Base-by-base conservation (phyloP, 2,113 vertebrate genomes). In the Odontophorus gujanensis region DNA sequence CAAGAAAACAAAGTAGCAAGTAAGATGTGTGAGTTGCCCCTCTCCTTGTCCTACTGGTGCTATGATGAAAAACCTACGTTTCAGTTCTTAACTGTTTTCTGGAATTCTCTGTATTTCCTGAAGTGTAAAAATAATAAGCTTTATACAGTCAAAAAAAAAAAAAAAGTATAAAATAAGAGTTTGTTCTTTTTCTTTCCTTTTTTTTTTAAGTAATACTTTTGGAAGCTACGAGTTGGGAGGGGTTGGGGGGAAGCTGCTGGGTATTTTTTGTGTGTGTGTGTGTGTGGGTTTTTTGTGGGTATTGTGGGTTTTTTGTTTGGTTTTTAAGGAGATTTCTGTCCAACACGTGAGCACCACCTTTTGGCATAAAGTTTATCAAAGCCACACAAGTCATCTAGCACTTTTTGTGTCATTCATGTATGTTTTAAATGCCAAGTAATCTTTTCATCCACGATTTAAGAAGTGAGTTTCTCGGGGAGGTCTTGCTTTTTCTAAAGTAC, bases 341-440 rank as follows among this genome's bases (percentile, higher is more conserved):
- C 79, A 95, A 97, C 96, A 97, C 97, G 36, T 96, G 97, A 98
- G 97, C 97, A 97, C 97, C 97, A 97, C 97, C 97, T 98, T 97
- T 98, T 97, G 98, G 98, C 96, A 96, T 93, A 97, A 97, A 98
- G 96, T 97, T 97, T 96, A 96, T 96, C 94, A 95, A 95, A 96
- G 96, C 96, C 96, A 94, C 92, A 68, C 75, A 95, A 96, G 92
- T 73, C 85, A 93, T 87, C 55, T 89, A 91, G 47, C 63, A 89
- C 86, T 96, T 75, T 73, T 81, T 92, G 67, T 30, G 76, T 92
- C 61, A 34, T 80, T 95, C 89, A 17, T 67, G 2, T 9, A 42
- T 87, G 76, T 95, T 93, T 57, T 32, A 85, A 95, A 88, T 28
- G 83, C 59, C 94, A 86, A 72, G 86, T 42, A 82, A 76, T 76